Conservation (phyloP, 2,113 vertebrate species). For the Elanus axillaris region DNA sequence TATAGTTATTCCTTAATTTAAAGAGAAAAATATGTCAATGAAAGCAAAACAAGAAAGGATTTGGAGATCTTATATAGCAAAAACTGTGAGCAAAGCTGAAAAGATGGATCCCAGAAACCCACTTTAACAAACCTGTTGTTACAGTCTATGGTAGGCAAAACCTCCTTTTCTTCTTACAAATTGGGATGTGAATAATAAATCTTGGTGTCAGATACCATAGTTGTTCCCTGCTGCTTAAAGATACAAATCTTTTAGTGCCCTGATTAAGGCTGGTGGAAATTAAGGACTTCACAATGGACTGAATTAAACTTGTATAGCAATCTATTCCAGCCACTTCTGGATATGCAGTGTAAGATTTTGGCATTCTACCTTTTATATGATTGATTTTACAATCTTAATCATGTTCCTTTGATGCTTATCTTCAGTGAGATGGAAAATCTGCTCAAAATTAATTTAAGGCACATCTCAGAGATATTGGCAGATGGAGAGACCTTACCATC, state of each 20-base stretch:
- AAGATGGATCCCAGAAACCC: neutral
- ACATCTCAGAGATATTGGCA: neutral
- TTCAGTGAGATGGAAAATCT: slow-evolving; percentile 22
- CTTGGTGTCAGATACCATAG: neutral
- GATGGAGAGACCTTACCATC: neutral
- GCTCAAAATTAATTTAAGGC: slow-evolving; percentile 17
- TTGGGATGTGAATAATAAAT: neutral
- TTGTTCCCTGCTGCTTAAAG: neutral
- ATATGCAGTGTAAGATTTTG: neutral
- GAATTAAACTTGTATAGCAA: neutral
- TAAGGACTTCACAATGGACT: neutral
- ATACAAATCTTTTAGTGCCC: neutral
- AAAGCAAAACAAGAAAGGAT: neutral
- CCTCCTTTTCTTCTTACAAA: neutral
- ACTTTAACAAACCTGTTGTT: neutral
- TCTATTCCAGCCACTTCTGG: neutral
- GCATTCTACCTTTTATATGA: neutral
- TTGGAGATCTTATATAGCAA: neutral
- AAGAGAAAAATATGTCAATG: neutral
- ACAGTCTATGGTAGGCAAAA: neutral
- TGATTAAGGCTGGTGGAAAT: neutral
- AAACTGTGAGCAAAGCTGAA: neutral
- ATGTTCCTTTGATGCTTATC: neutral
- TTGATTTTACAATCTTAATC: slow-evolving; percentile 12
- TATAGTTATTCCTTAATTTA: neutral